Evolutionary conservation across 2,888 invertebrate species (phyloP).

Genomic region (Gortyna flavago): DNA sequence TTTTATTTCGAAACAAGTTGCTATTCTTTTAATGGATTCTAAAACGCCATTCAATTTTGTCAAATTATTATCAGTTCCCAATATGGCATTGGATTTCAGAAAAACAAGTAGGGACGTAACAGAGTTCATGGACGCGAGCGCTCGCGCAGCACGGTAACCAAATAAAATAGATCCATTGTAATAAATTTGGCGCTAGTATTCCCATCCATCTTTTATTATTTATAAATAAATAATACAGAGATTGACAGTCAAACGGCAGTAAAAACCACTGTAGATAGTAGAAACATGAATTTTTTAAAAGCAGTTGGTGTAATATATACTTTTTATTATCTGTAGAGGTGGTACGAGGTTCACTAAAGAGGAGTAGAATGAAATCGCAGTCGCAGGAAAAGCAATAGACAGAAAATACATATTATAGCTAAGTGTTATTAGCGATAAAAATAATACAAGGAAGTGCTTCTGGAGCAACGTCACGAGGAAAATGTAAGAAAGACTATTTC

Average conservation of each 20-base stretch:
- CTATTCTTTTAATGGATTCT: background rate
- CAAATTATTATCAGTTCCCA: slow-evolving; percentile 31
- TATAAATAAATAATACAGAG: background rate
- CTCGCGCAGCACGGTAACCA: slow-evolving; percentile 29
- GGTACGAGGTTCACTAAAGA: background rate
- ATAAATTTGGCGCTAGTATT: slow-evolving; percentile 33
- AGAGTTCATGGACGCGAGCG: slow-evolving; percentile 55
- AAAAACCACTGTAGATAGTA: background rate
- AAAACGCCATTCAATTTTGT: slow-evolving; percentile 1
- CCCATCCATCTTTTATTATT: background rate
- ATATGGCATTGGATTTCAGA: slow-evolving; percentile 34
- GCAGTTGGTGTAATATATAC: background rate
- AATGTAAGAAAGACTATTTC: slow-evolving; percentile 62
- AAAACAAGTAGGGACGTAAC: slow-evolving; percentile 40
- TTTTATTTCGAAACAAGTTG: slow-evolving; percentile 6
- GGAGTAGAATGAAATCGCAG: background rate
- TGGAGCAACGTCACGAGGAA: slow-evolving; percentile 35
- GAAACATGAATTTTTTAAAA: background rate
- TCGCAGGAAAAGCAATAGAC: background rate
- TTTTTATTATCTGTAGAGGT: background rate
- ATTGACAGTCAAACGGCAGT: background rate
- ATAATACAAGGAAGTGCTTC: slow-evolving; percentile 49
- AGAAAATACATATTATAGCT: background rate
- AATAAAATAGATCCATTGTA: slow-evolving; percentile 52
- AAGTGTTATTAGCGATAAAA: slow-evolving; percentile 13